Evolutionary conservation across 2,888 invertebrate genomes (phyloP).

Genomic region (Microctonus hyperodae): DNA sequence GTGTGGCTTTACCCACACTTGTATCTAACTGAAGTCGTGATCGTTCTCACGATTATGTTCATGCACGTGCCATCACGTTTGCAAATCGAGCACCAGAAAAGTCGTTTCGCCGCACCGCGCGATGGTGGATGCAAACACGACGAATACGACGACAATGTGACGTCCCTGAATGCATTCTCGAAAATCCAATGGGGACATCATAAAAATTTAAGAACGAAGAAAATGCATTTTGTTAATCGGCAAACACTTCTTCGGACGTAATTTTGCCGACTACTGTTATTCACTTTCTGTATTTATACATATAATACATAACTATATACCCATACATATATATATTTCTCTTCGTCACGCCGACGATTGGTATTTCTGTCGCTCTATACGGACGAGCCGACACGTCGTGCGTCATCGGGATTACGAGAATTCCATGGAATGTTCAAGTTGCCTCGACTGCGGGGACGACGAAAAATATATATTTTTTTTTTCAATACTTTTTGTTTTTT

Average conservation of each 20-base stretch:
- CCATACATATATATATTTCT: conserved; percentile 5
- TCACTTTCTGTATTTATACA: neutral
- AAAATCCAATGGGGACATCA: conserved; percentile 11
- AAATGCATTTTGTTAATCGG: conserved; percentile 4
- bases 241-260: neutral
- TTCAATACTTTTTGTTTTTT: neutral
- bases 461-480: conserved; percentile 14
- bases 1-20: neutral
- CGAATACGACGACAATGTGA: neutral
- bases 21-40: neutral
- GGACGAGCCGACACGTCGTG: conserved; percentile 42
- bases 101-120: neutral
- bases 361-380: conserved; percentile 47
- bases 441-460: conserved; percentile 10
- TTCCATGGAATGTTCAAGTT: conserved; percentile 36
- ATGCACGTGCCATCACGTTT: conserved; percentile 4
- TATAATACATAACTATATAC: neutral
- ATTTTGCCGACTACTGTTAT: conserved; percentile 1
- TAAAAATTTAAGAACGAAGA: conserved; percentile 11
- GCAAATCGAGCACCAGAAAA: conserved; percentile 9
- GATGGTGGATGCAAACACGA: neutral
- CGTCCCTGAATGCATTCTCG: conserved; percentile 6
- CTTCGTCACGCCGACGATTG: conserved; percentile 38
- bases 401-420: conserved; percentile 51
- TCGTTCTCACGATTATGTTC: conserved; percentile 11